phyloP scores from a whole-genome alignment of 2,888 invertebrate genomes.

The Drosophila percnosoma region DNA sequence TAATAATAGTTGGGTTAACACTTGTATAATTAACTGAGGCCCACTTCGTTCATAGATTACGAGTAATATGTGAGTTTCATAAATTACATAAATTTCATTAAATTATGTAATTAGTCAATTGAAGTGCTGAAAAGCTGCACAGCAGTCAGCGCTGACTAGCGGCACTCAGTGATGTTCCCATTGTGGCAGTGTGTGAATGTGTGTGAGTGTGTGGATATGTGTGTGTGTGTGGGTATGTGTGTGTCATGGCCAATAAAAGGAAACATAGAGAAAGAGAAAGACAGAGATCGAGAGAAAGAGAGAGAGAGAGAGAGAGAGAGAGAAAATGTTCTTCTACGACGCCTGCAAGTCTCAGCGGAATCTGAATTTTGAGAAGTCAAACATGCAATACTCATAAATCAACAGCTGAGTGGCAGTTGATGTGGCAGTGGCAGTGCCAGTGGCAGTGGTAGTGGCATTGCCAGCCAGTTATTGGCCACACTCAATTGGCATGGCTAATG shows the following conservation, averaged over 20 bases:
- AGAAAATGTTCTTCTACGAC: constrained; percentile 36
- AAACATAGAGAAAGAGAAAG: background rate
- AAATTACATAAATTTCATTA: constrained; percentile 10
- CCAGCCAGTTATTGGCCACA: constrained; percentile 48
- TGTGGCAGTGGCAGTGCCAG: constrained; percentile 33
- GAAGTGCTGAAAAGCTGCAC: constrained; percentile 66
- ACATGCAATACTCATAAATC: constrained; percentile 58
- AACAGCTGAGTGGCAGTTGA: constrained; percentile 39
- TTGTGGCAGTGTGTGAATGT: constrained; percentile 3
- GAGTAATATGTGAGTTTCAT: background rate
- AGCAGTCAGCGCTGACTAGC: constrained; percentile 59
- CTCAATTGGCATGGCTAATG: constrained; percentile 81
- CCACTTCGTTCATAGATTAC: background rate
- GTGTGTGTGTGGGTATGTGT: background rate
- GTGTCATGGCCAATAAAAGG: background rate
- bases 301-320: background rate
- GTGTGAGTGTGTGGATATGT: background rate
- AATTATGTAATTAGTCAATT: constrained; percentile 70
- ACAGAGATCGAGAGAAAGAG: background rate
- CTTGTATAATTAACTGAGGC: background rate
- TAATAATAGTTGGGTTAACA: background rate
- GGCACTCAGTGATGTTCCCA: constrained; percentile 57
- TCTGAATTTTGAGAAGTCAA: constrained; percentile 21
- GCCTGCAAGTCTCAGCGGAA: constrained; percentile 68
- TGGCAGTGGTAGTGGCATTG: constrained; percentile 30